A percentile compares a stretch with the other conserved stretches of the same genome.
Conservation (phyloP, 2,113 vertebrate species). For the Bubalus kerabau region DNA sequence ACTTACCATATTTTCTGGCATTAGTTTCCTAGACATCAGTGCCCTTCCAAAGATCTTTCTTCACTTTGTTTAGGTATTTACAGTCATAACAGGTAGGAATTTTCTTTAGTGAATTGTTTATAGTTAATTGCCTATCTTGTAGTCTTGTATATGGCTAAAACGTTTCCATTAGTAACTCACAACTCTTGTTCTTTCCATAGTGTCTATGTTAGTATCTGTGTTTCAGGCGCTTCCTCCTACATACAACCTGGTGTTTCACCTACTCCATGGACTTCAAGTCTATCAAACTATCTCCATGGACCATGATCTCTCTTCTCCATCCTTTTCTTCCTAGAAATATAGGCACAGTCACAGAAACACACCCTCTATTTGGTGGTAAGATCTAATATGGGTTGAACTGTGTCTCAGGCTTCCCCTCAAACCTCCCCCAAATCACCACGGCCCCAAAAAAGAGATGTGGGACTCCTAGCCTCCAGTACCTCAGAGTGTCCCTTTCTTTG, state of each 20-base stretch:
- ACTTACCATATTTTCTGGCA: neutral
- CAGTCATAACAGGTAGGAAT: neutral
- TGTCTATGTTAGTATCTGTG: neutral
- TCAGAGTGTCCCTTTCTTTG: neutral
- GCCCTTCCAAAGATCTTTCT: neutral
- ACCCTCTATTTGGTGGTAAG: neutral
- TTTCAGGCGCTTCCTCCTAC: neutral
- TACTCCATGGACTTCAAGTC: neutral
- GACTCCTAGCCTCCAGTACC: neutral
- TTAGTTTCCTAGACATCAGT: neutral
- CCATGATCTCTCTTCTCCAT: neutral
- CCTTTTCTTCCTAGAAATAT: neutral
- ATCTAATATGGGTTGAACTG: neutral
- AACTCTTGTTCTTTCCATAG: neutral
- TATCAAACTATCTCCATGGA: neutral
- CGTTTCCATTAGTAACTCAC: neutral
- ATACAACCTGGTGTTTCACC: neutral
- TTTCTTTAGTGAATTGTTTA: neutral
- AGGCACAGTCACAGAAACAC: neutral
- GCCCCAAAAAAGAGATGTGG: neutral
- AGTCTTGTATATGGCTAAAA: neutral
- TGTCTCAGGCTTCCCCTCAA: neutral
- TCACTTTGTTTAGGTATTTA: neutral
- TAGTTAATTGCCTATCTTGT: neutral
- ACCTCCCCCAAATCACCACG: rapidly evolving